phyloP scores from a whole-genome alignment of 2,113 vertebrate genomes.

The Myiopsitta monachus region DNA sequence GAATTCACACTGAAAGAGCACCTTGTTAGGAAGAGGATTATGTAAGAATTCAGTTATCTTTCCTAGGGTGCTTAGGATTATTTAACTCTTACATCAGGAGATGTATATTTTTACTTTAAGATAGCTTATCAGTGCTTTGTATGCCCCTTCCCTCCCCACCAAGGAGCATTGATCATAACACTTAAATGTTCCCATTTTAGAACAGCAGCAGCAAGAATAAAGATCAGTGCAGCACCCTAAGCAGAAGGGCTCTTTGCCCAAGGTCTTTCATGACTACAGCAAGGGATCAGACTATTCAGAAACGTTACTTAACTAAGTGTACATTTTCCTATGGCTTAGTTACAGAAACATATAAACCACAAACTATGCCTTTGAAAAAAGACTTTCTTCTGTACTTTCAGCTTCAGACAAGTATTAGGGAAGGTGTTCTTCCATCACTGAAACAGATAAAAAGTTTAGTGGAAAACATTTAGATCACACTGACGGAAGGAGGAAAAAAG shows the following conservation, averaged over 20 bases:
- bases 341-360: not conserved
- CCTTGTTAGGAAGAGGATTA: not conserved
- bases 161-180: rapidly evolving
- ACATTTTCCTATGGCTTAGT: not conserved
- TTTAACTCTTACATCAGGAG: not conserved
- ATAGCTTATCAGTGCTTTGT: not conserved
- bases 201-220: not conserved
- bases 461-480: not conserved
- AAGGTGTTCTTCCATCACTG: not conserved
- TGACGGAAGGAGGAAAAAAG: not conserved
- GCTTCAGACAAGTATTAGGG: not conserved
- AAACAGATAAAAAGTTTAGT: not conserved
- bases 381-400: not conserved
- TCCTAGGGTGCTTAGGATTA: not conserved
- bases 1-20: not conserved
- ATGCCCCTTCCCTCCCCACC: rapidly evolving
- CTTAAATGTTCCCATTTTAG: not conserved
- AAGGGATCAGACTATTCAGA: not conserved
- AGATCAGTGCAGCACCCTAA: not conserved
- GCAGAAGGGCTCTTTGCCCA: not conserved
- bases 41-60: not conserved
- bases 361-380: not conserved
- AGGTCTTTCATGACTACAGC: not conserved
- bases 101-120: not conserved
- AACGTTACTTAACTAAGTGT: not conserved